Base-by-base conservation (phyloP, 2,797 vertebrate genomes). In the Sphenodon punctatus region DNA sequence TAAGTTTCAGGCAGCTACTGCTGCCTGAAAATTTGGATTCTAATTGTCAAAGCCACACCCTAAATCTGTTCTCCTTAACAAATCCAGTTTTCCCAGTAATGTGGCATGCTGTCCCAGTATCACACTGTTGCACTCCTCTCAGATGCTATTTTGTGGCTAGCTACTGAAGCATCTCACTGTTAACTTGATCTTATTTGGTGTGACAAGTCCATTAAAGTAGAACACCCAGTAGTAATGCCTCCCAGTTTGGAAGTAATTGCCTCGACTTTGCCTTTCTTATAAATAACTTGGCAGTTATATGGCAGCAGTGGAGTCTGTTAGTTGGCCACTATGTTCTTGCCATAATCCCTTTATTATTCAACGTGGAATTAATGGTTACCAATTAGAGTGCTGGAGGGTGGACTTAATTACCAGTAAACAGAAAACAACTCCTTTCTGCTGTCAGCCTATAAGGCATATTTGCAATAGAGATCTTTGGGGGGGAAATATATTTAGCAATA, bases 61-160 rank as follows among this genome's bases (percentile, higher is more conserved):
- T 34, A 84, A 78, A 67, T 84, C 67, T 75, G 27, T 84, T 15
- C 65, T 84, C 20, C n/a, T 73, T 78, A 42, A 43, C 69, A 80
- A 80, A 78, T 63, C 0, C 0, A 75, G n/a, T 11, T 32, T 41
- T 38, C 69, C 9, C 8, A 32, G 59, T 67, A 75, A n/a, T n/a
- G n/a, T 41, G 67, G 8, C 5, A 27, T 45, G 64, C 34, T 17
- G 15, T 70, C 70, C 7, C 1, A 70, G 61, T 88, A 69, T 71
- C 20, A 3, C 78, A 53, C 68, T 82, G 32, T 55, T 56, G 30
- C 32, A 34, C 70, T 81, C 12, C 58, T 7, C 70, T 71, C 67
- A 25, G 58, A 8, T 59, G 45, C 39, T n/a, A 66, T 46, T 75
- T 46, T 56, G 55, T 43, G 30, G 39, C 63, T 45, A 67, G n/a